phyloP scores from a whole-genome alignment of 2,797 vertebrate genomes.

The Carcharodon carcharias region DNA sequence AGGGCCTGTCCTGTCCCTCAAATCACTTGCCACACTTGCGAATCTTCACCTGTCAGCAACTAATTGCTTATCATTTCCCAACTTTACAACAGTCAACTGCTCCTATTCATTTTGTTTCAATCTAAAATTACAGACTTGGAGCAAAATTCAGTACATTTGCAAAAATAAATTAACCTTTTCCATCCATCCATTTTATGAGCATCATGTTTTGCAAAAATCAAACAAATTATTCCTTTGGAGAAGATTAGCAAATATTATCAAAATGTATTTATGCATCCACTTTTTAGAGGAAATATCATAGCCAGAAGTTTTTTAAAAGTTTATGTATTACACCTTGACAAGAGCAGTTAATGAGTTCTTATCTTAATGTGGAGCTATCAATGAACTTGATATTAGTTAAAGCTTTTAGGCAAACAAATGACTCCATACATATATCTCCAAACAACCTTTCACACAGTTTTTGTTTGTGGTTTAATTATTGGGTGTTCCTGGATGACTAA shows the following conservation, averaged over 20 bases:
- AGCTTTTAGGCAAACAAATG: neutral
- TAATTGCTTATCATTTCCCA: neutral
- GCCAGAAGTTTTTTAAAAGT: neutral
- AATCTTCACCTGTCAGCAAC: neutral
- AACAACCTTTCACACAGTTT: neutral
- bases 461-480: neutral
- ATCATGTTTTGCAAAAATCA: neutral
- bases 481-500: neutral
- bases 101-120: neutral
- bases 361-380: neutral
- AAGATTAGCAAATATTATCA: neutral
- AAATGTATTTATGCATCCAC: neutral
- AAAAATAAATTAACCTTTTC: neutral
- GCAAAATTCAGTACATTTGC: neutral
- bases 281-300: neutral
- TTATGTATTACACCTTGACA: neutral
- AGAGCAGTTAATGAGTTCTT: neutral
- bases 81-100: neutral
- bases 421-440: neutral
- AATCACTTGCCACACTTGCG: neutral
- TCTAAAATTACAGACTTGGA: neutral
- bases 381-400: neutral
- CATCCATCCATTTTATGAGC: neutral
- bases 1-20: neutral
- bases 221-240: neutral